These are phyloP conservation scores for Notechis scutatus DNA, from an alignment of 2,113 vertebrate genomes.

Conservation along the genomic window DNA sequence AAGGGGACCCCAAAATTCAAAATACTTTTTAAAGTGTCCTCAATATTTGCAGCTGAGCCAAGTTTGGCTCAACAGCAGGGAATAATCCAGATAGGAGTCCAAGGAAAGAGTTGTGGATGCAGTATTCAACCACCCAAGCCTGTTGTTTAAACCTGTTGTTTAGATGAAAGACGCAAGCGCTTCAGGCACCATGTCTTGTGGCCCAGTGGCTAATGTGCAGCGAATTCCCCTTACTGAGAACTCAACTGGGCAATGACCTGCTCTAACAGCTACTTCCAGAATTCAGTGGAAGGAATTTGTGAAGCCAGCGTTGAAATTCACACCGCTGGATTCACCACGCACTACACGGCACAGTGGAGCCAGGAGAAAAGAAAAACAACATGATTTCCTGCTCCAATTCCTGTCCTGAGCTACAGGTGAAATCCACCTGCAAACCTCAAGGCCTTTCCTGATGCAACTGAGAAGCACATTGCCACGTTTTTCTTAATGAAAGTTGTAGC, in stretches of 20 bases:
- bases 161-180: neutral
- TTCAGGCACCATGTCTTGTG: neutral
- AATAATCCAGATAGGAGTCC: neutral
- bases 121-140: too few species aligned
- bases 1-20: neutral
- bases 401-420: neutral
- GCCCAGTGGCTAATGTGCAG: neutral
- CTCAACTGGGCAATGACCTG: too few species aligned
- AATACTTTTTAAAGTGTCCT: neutral
- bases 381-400: neutral
- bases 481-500: neutral
- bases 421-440: neutral
- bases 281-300: neutral
- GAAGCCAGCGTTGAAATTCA: neutral
- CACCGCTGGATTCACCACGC: neutral
- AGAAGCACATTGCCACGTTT: neutral
- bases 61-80: neutral
- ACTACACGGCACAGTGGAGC: neutral
- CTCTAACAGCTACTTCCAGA: too few species aligned
- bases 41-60: neutral
- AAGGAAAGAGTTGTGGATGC: neutral
- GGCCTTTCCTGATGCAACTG: neutral
- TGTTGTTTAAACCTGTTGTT: neutral
- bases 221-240: neutral
- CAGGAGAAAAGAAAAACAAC: fast-evolving